Conservation (phyloP, 2,888 invertebrate genomes). For the Cepaea hortensis region DNA sequence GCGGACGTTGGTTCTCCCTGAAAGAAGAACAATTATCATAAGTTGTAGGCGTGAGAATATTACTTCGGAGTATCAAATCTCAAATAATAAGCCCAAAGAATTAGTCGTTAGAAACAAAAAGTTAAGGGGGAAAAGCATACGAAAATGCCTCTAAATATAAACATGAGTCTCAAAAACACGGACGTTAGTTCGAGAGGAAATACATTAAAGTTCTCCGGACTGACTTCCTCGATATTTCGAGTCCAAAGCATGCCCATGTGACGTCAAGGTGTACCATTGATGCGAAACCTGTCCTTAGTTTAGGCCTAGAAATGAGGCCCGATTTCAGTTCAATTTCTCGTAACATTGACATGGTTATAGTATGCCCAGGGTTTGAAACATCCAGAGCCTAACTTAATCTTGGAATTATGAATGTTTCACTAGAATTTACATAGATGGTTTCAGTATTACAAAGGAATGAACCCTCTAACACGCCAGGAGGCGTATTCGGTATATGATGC, state of each 20-base stretch:
- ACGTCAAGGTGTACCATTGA: conserved; percentile 1
- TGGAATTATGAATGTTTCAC: too few species aligned
- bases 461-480: too few species aligned
- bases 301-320: conserved; percentile 28
- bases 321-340: conserved; percentile 13
- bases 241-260: conserved; percentile 37
- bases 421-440: too few species aligned
- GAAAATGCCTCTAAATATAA: conserved; percentile 5
- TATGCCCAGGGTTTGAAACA: too few species aligned
- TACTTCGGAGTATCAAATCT: not conserved
- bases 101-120: conserved; percentile 9
- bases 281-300: not conserved
- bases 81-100: conserved; percentile 26
- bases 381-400: too few species aligned
- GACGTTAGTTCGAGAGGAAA: conserved; percentile 15
- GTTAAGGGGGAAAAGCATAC: too few species aligned
- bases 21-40: not conserved
- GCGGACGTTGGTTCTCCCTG: conserved; percentile 5
- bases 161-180: not conserved
- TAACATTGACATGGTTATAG: too few species aligned
- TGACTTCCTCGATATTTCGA: conserved; percentile 19
- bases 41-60: conserved; percentile 13
- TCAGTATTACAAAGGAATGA: too few species aligned
- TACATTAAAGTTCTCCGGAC: conserved; percentile 10
- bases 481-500: too few species aligned